phyloP scores from a whole-genome alignment of 2,797 vertebrate species.

The Sebastes baramenuke region DNA sequence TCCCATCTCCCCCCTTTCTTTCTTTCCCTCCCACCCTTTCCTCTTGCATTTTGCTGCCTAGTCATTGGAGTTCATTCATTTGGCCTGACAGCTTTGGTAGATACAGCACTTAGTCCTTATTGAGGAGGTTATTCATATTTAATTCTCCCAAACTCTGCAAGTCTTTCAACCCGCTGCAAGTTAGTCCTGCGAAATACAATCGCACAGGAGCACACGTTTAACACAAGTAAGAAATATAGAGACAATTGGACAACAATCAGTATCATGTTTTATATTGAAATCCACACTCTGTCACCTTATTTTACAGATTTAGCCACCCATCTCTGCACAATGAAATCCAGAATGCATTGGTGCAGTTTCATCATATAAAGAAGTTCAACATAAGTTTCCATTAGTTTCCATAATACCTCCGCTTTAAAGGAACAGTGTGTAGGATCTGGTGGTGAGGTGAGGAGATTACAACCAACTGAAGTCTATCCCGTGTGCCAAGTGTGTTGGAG shows the following conservation, averaged over 20 bases:
- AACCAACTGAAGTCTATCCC: no score
- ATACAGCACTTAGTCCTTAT: constrained; percentile 68
- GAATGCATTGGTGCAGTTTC: no score
- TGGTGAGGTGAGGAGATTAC: no score
- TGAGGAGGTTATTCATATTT: constrained; percentile 61
- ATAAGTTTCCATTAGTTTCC: background rate
- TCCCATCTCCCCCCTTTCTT: background rate
- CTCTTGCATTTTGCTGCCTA: constrained; percentile 40
- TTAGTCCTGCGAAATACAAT: constrained; percentile 2
- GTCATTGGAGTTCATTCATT: constrained; percentile 66
- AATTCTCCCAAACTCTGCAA: constrained; percentile 36
- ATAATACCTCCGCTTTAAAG: background rate
- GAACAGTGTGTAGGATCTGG: no score
- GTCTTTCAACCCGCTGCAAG: constrained; percentile 3
- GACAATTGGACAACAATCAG: background rate
- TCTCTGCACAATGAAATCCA: no score
- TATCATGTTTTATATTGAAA: background rate
- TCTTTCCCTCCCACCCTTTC: background rate
- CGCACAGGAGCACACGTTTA: background rate
- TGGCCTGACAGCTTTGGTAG: constrained; percentile 64
- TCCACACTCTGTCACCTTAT: background rate
- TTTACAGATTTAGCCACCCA: background rate
- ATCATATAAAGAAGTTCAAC: no score
- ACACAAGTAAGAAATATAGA: background rate
- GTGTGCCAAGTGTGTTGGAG: no score